Base-by-base conservation (phyloP, 2,888 invertebrate genomes). In the Agrypnus murinus region DNA sequence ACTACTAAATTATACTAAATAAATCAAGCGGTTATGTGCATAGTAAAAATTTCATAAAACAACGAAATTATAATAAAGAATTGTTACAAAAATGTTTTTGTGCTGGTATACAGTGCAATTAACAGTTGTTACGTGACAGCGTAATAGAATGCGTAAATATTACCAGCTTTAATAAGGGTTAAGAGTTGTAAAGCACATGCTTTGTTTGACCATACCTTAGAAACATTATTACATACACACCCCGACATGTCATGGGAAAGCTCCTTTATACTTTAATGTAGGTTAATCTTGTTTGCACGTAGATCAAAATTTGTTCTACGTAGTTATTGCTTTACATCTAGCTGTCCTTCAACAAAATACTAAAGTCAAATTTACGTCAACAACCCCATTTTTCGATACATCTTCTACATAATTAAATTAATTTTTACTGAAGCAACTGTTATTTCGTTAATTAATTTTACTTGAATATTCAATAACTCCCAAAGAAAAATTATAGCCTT, bases 1-100 rank as follows among this genome's bases (percentile, higher is more conserved):
- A 46, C 46, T 46, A 60, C 46, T 60, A 45, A 60, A 45, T 60
- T 60, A 60, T 43, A 4, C 32, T 1, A 6, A 45, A 60, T 60
- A 60, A 60, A 60, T 60, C 60, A 60, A 15, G 31, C 45, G 15
- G 12, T 12, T n/a, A 12, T n/a, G 8, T 43, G 43, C 25, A 40
- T 4, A 7, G 53, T n/a, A 14, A 53, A n/a, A n/a, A 4, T 19
- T 53, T 9, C 5, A 14, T 25, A 25, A 25, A 25, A 25, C 25
- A 5, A 5, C 25, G 5, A 5, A 25, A 25, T 25, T 25, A 25
- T 25, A 25, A 25, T 12, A 45, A 45, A 2, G n/a, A 45, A 45
- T 8, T 12, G 14, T 12, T 4, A 4, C 17, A 14, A 45, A 45
- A 45, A 14, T 45, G 8, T 45, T 45, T 12, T 45, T 12, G 40